A percentile compares a stretch with the other conserved stretches of the same genome.
phyloP scores from a whole-genome alignment of 1,140 invertebrate species.

The Plectus sambesii region DNA sequence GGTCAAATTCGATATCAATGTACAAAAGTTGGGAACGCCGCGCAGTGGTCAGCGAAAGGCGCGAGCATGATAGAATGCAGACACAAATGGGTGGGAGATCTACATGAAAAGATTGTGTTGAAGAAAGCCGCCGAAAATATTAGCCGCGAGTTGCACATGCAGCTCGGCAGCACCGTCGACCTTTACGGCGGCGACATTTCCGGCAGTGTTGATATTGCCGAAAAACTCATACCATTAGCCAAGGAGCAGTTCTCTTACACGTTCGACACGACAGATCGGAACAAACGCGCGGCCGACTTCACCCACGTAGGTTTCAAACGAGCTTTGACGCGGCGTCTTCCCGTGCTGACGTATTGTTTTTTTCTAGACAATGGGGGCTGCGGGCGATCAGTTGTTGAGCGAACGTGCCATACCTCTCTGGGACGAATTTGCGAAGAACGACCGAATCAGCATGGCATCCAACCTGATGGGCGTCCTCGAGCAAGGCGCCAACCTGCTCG shows the following conservation, averaged over 20 bases:
- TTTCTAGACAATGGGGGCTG: constrained; percentile 18
- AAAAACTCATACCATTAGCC: constrained; percentile 17
- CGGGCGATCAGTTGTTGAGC: constrained; percentile 19
- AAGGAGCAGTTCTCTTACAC: constrained; percentile 15
- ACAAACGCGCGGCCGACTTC: constrained; percentile 16
- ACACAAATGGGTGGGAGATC: constrained; percentile 22
- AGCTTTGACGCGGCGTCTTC: too few relatives aligned
- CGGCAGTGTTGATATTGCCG: constrained; percentile 15
- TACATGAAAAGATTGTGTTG: constrained; percentile 9
- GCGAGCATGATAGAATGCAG: constrained; percentile 24
- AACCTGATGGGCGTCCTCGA: constrained; percentile 23
- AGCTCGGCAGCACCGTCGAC: not conserved
- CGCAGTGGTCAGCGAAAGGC: too few relatives aligned
- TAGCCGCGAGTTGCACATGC: not conserved
- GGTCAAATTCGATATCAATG: too few relatives aligned
- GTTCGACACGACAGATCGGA: constrained; percentile 12
- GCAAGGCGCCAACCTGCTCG: constrained; percentile 20
- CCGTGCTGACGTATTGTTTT: constrained; percentile 7
- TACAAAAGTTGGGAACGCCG: too few relatives aligned
- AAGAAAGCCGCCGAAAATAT: constrained; percentile 6
- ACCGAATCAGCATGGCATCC: constrained; percentile 15
- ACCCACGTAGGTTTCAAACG: constrained; percentile 16
- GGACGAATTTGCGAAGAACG: constrained; percentile 10
- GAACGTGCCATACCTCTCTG: constrained; percentile 10
- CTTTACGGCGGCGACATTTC: constrained; percentile 23